Evolutionary conservation across 2,888 invertebrate genomes (phyloP), one percentile per base, ranked within the genome.

Genomic region (Melinaea marsaeus): DNA sequence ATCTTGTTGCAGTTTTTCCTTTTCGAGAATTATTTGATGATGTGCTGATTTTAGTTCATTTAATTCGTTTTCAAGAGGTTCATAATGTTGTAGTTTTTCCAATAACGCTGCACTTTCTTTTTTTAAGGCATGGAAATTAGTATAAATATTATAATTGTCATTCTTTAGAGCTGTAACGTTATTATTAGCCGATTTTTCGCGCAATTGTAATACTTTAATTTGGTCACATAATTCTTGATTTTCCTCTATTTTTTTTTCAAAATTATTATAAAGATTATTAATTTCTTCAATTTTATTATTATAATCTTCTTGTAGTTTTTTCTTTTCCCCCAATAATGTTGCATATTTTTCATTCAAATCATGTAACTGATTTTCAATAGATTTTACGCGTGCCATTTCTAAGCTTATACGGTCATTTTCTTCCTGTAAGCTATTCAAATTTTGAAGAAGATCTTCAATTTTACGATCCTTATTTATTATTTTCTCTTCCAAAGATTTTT

Each of bases 161-260:
- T 73, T 72, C 71, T 82, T 72, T 64, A 88, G 71, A 0, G 62
- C 60, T 61, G 70, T 62, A 42, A 86, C 73, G 60, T 76, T 75
- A 62, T 66, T 72, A 46, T 72, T 69, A 3, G 73, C 65, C 60
- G 70, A 55, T 22, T 67, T 62, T 70, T 84, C 74, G 55, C 71
- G 68, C 4, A 55, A 33, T 61, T 84, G 71, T 60, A 84, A 72
- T 2, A 55, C 60, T 61, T 76, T 73, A 11, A 84, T 69, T 64
- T 83, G 70, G 51, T 75, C 62, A 57, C 62, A 65, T 57, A 87
- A 71, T 4, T 72, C 67, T 63, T 63, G 69, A 60, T 84, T 86
- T 72, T 87, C 84, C 61, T 80, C 76, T 45, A 73, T 79, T 76
- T 81, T 83, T 2, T 32, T 68, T 65, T 86, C 76, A 51, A 88